Evolutionary conservation across 2,113 vertebrate species (phyloP), one percentile per base, ranked within the genome.

Genomic region (Aythya baeri): DNA sequence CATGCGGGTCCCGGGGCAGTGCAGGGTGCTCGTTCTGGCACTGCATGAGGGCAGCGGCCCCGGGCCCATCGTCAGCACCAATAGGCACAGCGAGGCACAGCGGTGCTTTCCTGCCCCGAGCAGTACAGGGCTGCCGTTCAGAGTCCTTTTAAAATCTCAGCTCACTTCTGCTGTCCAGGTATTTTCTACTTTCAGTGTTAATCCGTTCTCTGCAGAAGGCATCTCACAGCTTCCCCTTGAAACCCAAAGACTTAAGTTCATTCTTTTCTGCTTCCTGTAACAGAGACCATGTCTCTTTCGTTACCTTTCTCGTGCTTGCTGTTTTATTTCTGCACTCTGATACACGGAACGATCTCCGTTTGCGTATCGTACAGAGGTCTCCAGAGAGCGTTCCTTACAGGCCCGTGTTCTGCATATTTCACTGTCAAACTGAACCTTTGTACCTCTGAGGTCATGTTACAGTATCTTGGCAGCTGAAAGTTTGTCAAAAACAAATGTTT

Each of bases 291-390:
- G 1, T 52, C 34, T 18, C 15, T 61, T 6, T 11, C 27, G 31
- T 8, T 34, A 9, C 17, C 25, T 41, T 16, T 52, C 13, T 71
- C 26, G 13, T 0, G 1, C 20, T 21, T 14, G 65, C 29, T 16
- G 2, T 18, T 34, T 34, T 44, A 5, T 49, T 57, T 17, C 43
- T 36, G 63, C 1, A 5, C 43, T 22, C 34, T 9, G 31, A 3
- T 17, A 11, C 14, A 36, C 2, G 7, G 43, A 2, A 4, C 9
- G 7, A 20, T 16, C 43, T 78, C 55, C 1, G 1, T 17, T 25
- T 3, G 3, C 2, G 34, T 50, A 29, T 41, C 0, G 1, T 22
- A 7, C 1, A 1, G 31, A 0, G 1, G 2, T 38, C 38, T 20
- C 22, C 27, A 29, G 57, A 38, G 36, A 4, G 18, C 0, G 2